Conservation (phyloP, 2,888 invertebrate species). For the Nemotelus pantherinus region DNA sequence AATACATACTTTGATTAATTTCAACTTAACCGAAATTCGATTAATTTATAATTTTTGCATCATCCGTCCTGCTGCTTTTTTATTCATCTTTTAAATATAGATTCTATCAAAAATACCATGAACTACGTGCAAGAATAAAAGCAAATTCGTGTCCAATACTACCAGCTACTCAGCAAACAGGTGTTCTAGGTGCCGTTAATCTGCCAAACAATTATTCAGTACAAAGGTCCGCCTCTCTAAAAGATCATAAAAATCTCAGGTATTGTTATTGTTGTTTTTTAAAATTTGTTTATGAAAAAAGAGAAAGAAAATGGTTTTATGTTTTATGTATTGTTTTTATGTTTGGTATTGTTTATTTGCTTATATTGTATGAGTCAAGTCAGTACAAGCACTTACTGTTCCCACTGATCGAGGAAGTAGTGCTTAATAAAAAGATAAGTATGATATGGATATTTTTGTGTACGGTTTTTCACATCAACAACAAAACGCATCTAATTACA, state of each 20-base stretch:
- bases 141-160: constrained; percentile 83
- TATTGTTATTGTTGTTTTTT: constrained; percentile 50
- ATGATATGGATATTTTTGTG: constrained; percentile 8
- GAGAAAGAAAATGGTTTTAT: constrained; percentile 7
- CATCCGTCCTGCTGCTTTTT: constrained; percentile 47
- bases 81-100: constrained; percentile 66
- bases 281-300: constrained; percentile 16
- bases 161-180: constrained; percentile 68
- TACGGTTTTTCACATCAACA: too few species aligned
- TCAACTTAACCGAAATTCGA: constrained; percentile 33
- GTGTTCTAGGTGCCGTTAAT: constrained; percentile 59
- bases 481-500: constrained; percentile 43
- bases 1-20: constrained; percentile 10
- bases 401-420: constrained; percentile 1
- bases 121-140: constrained; percentile 88
- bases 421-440: constrained; percentile 42
- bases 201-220: constrained; percentile 67
- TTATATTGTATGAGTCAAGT: constrained; percentile 1
- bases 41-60: constrained; percentile 48
- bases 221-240: constrained; percentile 71
- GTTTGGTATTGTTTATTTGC: not conserved
- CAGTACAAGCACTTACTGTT: not conserved
- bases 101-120: constrained; percentile 89
- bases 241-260: constrained; percentile 66
- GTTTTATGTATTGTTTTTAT: constrained; percentile 3